Conservation (phyloP, 1,140 invertebrate species). For the Calephelis virginiensis region DNA sequence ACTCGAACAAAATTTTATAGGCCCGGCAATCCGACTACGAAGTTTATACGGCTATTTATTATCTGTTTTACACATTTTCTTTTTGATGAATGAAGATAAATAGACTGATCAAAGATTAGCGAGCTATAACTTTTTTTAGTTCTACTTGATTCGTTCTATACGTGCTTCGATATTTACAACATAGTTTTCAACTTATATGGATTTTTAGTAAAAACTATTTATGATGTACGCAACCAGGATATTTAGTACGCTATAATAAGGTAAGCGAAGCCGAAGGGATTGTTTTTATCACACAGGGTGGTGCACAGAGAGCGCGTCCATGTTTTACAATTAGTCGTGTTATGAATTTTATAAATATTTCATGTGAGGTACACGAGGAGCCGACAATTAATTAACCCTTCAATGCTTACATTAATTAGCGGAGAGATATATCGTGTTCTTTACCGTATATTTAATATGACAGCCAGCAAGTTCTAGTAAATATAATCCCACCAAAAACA, state of each 20-base stretch:
- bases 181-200: conserved; percentile 43
- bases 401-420: conserved; percentile 69
- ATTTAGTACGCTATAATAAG: conserved; percentile 40
- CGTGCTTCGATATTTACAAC: conserved; percentile 38
- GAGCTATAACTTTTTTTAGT: conserved; percentile 10
- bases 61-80: conserved; percentile 34
- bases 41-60: conserved; percentile 29
- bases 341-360: conserved; percentile 77
- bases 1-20: conserved; percentile 57
- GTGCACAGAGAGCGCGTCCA: conserved; percentile 52
- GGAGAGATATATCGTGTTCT: conserved; percentile 48
- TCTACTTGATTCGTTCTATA: conserved; percentile 17
- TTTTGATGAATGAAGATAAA: conserved; percentile 32
- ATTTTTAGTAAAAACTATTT: conserved; percentile 50
- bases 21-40: conserved; percentile 37
- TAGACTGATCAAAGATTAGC: conserved; percentile 21
- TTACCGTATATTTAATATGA: conserved; percentile 54
- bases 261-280: conserved; percentile 42
- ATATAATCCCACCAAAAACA: background rate
- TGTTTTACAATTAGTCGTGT: conserved; percentile 70
- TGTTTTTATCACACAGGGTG: conserved; percentile 64
- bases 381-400: conserved; percentile 73
- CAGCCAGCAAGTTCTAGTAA: conserved; percentile 22
- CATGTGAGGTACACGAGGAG: conserved; percentile 58
- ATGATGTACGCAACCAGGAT: conserved; percentile 45